Evolutionary conservation across 2,888 invertebrate genomes (phyloP).

Genomic region (Drosophila mettleri): DNA sequence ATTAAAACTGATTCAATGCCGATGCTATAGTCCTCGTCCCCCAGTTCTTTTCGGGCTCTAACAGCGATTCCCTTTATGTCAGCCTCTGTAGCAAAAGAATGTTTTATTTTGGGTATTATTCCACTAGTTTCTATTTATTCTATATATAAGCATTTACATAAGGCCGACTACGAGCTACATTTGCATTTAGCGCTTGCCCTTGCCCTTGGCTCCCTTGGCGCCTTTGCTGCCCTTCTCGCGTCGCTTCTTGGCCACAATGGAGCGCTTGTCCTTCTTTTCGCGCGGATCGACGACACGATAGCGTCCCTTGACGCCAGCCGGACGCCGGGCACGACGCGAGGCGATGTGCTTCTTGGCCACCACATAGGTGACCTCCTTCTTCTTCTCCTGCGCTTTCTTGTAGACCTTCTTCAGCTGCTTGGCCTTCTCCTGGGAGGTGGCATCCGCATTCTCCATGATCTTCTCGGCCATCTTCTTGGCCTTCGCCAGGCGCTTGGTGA

Average conservation of each 20-base stretch:
- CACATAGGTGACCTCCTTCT: slow-evolving; percentile 96
- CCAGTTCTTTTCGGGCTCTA: too few species aligned
- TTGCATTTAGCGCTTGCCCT: slow-evolving; percentile 25
- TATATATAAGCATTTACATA: slow-evolving; percentile 54
- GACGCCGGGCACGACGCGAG: slow-evolving; percentile 91
- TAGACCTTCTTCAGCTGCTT: slow-evolving; percentile 96
- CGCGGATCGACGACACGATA: slow-evolving; percentile 98
- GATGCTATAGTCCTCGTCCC: too few species aligned
- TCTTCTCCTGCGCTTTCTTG: slow-evolving; percentile 94
- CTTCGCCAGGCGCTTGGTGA: slow-evolving; percentile 93
- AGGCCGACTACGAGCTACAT: slow-evolving; percentile 24
- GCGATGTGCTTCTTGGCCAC: slow-evolving; percentile 95
- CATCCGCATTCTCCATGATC: slow-evolving; percentile 95
- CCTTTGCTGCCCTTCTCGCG: slow-evolving; percentile 72
- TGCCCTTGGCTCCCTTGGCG: slow-evolving; percentile 51
- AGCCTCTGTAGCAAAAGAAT: not conserved
- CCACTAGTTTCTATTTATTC: slow-evolving; percentile 37
- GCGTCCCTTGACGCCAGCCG: slow-evolving; percentile 94
- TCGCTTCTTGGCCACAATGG: slow-evolving; percentile 83
- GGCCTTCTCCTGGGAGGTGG: slow-evolving; percentile 96
- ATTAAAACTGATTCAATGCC: too few species aligned
- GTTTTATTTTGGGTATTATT: slow-evolving; percentile 11
- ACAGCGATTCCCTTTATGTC: not conserved
- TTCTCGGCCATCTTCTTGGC: slow-evolving; percentile 98
- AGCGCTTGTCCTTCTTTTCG: slow-evolving; percentile 96